Evolutionary conservation across 2,797 vertebrate species (phyloP), one percentile per base, ranked within the genome.

Genomic region (Chanos chanos): DNA sequence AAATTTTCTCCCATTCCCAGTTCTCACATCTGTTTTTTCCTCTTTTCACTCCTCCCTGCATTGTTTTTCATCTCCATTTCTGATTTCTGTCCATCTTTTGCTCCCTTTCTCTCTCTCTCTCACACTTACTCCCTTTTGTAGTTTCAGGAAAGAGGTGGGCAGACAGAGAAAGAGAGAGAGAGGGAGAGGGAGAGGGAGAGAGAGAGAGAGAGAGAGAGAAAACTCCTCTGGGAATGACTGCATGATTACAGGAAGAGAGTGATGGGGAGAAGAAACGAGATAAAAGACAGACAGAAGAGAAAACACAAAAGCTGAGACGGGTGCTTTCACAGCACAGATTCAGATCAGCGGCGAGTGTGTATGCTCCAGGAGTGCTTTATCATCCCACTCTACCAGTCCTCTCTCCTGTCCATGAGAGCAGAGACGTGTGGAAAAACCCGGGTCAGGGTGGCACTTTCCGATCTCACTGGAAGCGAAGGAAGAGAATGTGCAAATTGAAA

Each of bases 131-230:
- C 28, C 48, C 27, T 41, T n/a, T 7, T 56, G 37, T 51, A 58
- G 58, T 55, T 64, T 65, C 24, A 54, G 53, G 50, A 15, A 57
- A 51, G 36, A 58, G 10, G 49, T 40, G 16, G 43, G 53, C 9
- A 72, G 59, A 53, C 59, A 0, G 27, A 43, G 49, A 44, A 37
- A 24, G 25, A 13, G 31, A 5, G 30, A n/a, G 40, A 4, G 6
- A 53, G 25, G 47, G 63, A 66, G 41, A 47, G 55, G 41, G 44
- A 28, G 49, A 27, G 53, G 44, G 54, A 13, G 31, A 16, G 49
- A 30, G 67, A 61, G 41, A 71, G 65, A 64, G 69, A 43, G 36
- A 43, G 37, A 51, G 7, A 55, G 56, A 60, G 57, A 44, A 52
- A 28, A 59, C 31, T 44, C n/a, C n/a, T n/a, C n/a, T n/a, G n/a